Base-by-base conservation (phyloP, 2,113 vertebrate species). In the Cavia porcellus region DNA sequence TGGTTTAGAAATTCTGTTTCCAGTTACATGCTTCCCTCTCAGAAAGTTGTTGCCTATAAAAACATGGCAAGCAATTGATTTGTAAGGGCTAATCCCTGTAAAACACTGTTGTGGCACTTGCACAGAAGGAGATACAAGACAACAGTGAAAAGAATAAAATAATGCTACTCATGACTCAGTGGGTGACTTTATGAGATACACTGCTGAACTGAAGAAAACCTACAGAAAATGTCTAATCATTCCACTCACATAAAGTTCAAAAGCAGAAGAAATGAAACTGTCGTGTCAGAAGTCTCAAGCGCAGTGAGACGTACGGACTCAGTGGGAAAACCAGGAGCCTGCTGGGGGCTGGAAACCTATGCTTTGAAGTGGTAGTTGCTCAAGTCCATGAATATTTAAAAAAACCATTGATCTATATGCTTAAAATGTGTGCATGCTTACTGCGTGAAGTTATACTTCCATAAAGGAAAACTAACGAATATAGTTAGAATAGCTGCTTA, bases 171-270 rank as follows among this genome's bases (percentile, higher is more conserved):
- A 50, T 74, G 19, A 90, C 3, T 24, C 3, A 4, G 20, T 28
- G 20, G 38, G 62, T 72, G 35, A n/a, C 11, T 57, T 87, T 82
- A 38, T 64, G 4, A 68, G n/a, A 62, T 5, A 42, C 4, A 70
- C 8, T 79, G n/a, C 66, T 94, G 35, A 89, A 66, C 9, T 70
- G 84, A 95, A 77, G 12, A 92, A 92, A 19, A 1, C 20, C 82
- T 9, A 62, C 19, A 72, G 8, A 89, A 77, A 70, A 86, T 57
- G 1, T 28, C 1, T 80, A 79, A 20, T 52, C 28, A 55, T 70
- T 87, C 30, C 3, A 90, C 90, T 86, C 93, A 10, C 24, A 55
- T 66, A 38, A 59, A 84, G 25, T 90, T 92, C 50, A 94, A 95
- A 96, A 24, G 28, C 55, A 93, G 32, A 1, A 35, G 81, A 66